These are phyloP conservation scores for Plumapathes pennacea DNA, from an alignment of 92 coral and sea anemone genomes.

Conservation along the genomic window DNA sequence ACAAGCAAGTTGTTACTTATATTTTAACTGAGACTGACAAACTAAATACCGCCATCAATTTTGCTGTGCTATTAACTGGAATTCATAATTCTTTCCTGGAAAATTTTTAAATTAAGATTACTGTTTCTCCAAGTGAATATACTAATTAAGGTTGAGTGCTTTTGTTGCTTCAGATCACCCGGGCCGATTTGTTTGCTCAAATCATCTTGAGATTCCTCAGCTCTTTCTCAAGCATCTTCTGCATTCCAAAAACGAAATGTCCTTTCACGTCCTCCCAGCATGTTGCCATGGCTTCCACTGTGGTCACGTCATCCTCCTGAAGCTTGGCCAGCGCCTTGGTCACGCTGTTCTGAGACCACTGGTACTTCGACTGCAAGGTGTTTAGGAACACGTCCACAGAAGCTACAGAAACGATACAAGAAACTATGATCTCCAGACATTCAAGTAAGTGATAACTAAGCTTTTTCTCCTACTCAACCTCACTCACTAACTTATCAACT, in stretches of 20 bases:
- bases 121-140: no score
- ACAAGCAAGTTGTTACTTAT: no score
- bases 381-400: conserved; percentile 40
- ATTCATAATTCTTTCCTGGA: no score
- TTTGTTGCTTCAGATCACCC: no score
- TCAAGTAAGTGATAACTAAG: no score
- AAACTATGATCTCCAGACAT: neutral
- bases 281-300: conserved; percentile 42
- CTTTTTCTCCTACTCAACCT: no score
- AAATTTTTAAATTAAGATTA: no score
- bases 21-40: no score
- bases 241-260: conserved; percentile 37
- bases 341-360: conserved; percentile 28
- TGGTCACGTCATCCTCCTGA: conserved; percentile 55
- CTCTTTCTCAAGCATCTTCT: conserved; percentile 40
- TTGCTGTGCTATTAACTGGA: no score
- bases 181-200: conserved; percentile 4
- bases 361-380: conserved; percentile 33
- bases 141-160: no score
- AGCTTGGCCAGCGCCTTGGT: conserved; percentile 23
- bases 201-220: conserved; percentile 52
- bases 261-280: conserved; percentile 54
- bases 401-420: conserved; percentile 3
- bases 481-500: no score
- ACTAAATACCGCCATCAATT: no score